Evolutionary conservation across 2,113 vertebrate genomes (phyloP), one percentile per base, ranked within the genome.

Genomic region (Sphyrna mokarran): DNA sequence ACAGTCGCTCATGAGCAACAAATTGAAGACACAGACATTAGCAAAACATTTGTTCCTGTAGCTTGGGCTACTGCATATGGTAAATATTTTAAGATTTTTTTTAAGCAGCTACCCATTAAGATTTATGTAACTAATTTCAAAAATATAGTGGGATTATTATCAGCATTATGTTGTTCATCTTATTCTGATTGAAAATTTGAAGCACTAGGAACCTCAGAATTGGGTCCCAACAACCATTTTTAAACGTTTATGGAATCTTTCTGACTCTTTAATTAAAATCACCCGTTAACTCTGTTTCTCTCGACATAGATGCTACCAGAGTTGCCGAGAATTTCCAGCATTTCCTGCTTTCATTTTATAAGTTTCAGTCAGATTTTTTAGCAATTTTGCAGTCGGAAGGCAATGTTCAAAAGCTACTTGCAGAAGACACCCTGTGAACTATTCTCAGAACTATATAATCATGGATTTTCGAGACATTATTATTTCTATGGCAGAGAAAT

Each of bases 41-140:
- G 96, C 96, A 99, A 99, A 97, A 98, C 98, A 91, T 99, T 99
- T 97, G 99, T 98, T 98, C 98, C 98, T 9, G 98, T 99, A 95
- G 98, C 98, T 78, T 99, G 98, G 98, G 98, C 98, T 96, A 98
- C 98, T 96, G 98, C 98, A 96, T 99, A 98, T 96, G 98, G 98
- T 99, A 97, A 97, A 97, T 98, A 96, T 96, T 20, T 80, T 93
- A 63, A 58, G 29, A 54, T 16, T 14, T 93, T 93, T 48, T 63
- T 87, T 29, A 58, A 58, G 23, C 20, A 87, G 48, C 26, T 87
- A 58, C 48, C 85, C 58, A 23, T 61, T 89, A 33, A 58, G 48
- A 33, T 89, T 76, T 76, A 33, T 76, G 8, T 33, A 26, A 72
- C 23, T 72, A 76, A 76, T 76, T 76, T 33, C 72, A 33, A 76